Evolutionary conservation across 2,888 invertebrate species (phyloP).

Genomic region (Caenorhabditis sp.): DNA sequence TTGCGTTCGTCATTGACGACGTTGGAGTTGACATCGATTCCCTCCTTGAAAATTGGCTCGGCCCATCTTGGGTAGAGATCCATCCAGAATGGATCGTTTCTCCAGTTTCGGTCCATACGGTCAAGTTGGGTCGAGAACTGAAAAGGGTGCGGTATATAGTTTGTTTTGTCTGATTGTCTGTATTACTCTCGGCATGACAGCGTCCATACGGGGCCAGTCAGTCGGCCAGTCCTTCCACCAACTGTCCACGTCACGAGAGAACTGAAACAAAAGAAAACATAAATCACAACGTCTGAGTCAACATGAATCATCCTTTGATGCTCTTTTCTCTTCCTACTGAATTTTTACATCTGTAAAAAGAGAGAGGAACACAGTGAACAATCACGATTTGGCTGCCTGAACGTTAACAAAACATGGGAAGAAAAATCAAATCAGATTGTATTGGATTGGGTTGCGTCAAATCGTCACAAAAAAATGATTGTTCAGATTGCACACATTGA

Average conservation of each 20-base stretch:
- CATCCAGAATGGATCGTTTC: slow-evolving; percentile 81
- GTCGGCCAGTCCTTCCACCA: slow-evolving; percentile 82
- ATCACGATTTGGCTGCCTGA: no score
- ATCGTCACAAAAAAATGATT: slow-evolving; percentile 24
- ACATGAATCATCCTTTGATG: slow-evolving; percentile 7
- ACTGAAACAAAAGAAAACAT: slow-evolving; percentile 72
- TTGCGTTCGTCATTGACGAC: slow-evolving; percentile 78
- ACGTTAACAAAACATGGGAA: no score
- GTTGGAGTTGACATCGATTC: slow-evolving; percentile 79
- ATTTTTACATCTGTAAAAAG: background rate
- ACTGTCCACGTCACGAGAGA: slow-evolving; percentile 78
- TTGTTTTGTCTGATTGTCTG: background rate
- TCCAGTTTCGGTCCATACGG: slow-evolving; percentile 81
- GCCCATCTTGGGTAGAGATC: slow-evolving; percentile 82
- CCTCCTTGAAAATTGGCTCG: slow-evolving; percentile 81
- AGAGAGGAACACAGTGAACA: background rate
- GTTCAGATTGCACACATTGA: slow-evolving; percentile 37
- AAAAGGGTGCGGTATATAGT: slow-evolving; percentile 36
- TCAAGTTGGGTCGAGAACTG: slow-evolving; percentile 82
- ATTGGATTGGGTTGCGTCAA: background rate
- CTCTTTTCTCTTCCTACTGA: slow-evolving; percentile 1
- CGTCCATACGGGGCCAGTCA: slow-evolving; percentile 82
- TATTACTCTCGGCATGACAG: slow-evolving; percentile 81
- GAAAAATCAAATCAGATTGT: slow-evolving; percentile 13
- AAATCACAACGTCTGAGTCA: slow-evolving; percentile 31